Evolutionary conservation across 2,888 invertebrate genomes (phyloP), one percentile per base, ranked within the genome.

Genomic region (Sinhomidia bicolor): DNA sequence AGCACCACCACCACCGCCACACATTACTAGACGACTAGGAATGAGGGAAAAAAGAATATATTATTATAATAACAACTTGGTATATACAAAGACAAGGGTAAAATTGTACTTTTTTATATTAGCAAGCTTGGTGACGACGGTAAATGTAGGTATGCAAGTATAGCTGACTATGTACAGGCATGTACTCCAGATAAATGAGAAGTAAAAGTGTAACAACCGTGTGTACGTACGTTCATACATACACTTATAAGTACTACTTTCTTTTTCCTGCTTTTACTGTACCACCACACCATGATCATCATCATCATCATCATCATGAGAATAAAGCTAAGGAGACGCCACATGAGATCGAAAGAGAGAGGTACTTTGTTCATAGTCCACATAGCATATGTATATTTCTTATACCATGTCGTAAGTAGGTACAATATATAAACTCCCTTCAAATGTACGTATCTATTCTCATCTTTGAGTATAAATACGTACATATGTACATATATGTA

Each of bases 141-240:
- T 65, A n/a, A 20, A 57, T 20, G 57, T 29, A 62, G 5, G 14
- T 51, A 51, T 51, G 20, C 23, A 9, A 60, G 23, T 17, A 36
- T 36, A 7, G 7, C 36, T 36, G 36, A 36, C 36, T 47, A 83
- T 71, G 47, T 65, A 62, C 32, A 65, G 0, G 17, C 23, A 57
- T 44, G 54, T 36, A 71, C 57, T 36, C 74, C n/a, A 74, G 23
- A 83, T 83, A 74, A 74, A 84, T 84, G 44, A 62, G 65, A 83
- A 83, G 71, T 71, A 74, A 74, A 83, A 57, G 79, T 81, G 80
- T 81, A 81, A 62, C 80, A 81, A 41, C 80, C 44, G 32, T 14
- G 29, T 62, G 36, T 36, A 7, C n/a, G 10, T 23, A 26, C 57
- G 23, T 26, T 4, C 57, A 60, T 29, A 14, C 29, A 26, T 32